Percentiles rank a stretch among this genome's conserved stretches.
Evolutionary conservation across 2,797 vertebrate genomes (phyloP).

Genomic region (Myripristis murdjan): DNA sequence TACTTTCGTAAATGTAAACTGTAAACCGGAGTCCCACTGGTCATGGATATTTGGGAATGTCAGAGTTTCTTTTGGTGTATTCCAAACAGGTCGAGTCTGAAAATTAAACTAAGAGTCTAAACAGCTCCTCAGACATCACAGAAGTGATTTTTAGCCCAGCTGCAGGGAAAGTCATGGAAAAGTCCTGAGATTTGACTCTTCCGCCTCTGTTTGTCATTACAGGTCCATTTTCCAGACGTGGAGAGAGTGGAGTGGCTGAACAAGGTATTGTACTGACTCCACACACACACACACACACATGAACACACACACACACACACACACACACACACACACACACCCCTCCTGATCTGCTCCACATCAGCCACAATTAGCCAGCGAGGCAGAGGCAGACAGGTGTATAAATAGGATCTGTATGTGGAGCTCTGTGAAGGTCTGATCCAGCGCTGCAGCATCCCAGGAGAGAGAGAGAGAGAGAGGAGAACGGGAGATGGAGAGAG

Average conservation of each 20-base stretch:
- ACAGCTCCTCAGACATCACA: too few relatives aligned
- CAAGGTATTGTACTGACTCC: conserved; percentile 83
- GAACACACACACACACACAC: not conserved
- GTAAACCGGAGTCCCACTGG: too few relatives aligned
- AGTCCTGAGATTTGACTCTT: not conserved
- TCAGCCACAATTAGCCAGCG: conserved; percentile 5
- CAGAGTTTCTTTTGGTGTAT: too few relatives aligned
- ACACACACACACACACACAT: conserved; percentile 10
- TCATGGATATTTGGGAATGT: too few relatives aligned
- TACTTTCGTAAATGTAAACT: too few relatives aligned
- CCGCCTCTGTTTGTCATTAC: conserved; percentile 14
- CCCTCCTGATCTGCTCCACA: conserved; percentile 1
- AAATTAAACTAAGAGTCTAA: too few relatives aligned
- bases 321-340: not conserved
- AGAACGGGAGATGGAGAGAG: not conserved
- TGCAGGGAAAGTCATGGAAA: not conserved
- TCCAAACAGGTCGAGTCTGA: too few relatives aligned
- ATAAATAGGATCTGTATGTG: conserved; percentile 64
- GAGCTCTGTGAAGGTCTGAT: too few relatives aligned
- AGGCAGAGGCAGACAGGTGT: conserved; percentile 31
- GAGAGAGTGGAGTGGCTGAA: conserved; percentile 99
- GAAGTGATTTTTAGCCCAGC: too few relatives aligned
- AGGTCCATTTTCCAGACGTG: conserved; percentile 98
- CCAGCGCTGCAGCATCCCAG: conserved; percentile 14
- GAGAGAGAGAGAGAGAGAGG: conserved; percentile 14